Conservation (phyloP, 2,888 invertebrate genomes). For the Agrotis puta region DNA sequence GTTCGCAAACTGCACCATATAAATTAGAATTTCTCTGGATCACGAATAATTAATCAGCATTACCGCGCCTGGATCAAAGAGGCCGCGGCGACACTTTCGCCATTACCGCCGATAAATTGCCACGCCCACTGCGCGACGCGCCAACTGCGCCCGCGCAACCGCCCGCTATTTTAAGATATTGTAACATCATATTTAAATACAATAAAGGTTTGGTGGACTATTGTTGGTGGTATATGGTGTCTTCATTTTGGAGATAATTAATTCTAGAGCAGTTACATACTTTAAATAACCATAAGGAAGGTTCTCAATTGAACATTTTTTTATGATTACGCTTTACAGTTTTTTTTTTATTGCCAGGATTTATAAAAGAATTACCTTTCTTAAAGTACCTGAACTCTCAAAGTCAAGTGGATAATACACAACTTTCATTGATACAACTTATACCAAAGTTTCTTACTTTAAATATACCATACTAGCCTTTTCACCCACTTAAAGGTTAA, state of each 20-base stretch:
- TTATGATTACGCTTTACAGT: too few relatives aligned
- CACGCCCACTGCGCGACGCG: slow-evolving; percentile 74
- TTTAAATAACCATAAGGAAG: too few relatives aligned
- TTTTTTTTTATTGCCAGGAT: too few relatives aligned
- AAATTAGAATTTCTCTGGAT: slow-evolving; percentile 79
- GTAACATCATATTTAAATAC: slow-evolving; percentile 66
- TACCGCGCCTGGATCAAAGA: slow-evolving; percentile 78
- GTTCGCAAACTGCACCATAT: slow-evolving; percentile 60
- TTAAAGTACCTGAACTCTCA: too few relatives aligned
- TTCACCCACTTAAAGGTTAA: too few relatives aligned
- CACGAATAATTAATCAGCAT: slow-evolving; percentile 78
- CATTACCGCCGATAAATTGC: slow-evolving; percentile 76
- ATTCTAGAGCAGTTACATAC: slow-evolving; percentile 15
- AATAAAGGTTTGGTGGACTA: slow-evolving; percentile 55
- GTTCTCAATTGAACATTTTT: too few relatives aligned
- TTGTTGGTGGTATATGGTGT: slow-evolving; percentile 36
- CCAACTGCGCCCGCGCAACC: slow-evolving; percentile 64
- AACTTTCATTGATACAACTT: background rate
- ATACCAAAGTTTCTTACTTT: background rate
- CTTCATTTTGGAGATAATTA: slow-evolving; percentile 19
- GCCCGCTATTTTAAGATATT: slow-evolving; percentile 59
- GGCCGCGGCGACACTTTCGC: slow-evolving; percentile 81
- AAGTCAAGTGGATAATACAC: background rate
- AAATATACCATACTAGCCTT: too few relatives aligned
- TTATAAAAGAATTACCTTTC: too few relatives aligned